Percentiles rank a stretch among this genome's conserved stretches.
Evolutionary conservation across 2,888 invertebrate genomes (phyloP).

Genomic region (Ditylenchus weischeri): DNA sequence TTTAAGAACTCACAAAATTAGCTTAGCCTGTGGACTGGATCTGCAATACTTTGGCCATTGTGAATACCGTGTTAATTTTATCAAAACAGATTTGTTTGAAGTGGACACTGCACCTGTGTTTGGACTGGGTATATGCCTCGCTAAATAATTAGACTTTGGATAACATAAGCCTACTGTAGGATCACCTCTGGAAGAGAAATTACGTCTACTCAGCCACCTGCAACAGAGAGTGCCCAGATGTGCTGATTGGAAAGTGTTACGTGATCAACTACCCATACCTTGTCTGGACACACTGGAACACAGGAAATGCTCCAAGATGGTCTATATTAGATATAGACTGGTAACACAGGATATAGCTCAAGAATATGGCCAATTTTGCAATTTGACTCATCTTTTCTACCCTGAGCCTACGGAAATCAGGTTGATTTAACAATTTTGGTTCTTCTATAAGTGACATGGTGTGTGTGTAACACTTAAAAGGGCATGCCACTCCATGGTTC

Average conservation of each 20-base stretch:
- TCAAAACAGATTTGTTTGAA: conserved; percentile 16
- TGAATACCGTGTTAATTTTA: conserved; percentile 20
- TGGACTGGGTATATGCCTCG: conserved; percentile 20
- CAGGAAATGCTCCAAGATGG: conserved; percentile 1
- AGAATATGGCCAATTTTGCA: neutral
- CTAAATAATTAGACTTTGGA: neutral
- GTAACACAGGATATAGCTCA: conserved; percentile 11
- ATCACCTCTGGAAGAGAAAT: conserved; percentile 26
- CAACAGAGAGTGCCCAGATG: neutral
- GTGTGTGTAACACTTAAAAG: too few relatives aligned
- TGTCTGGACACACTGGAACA: neutral
- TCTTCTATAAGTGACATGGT: too few relatives aligned
- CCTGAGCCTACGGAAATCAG: conserved; percentile 15
- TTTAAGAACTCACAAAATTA: too few relatives aligned
- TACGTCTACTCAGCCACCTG: conserved; percentile 23
- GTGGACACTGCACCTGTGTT: conserved; percentile 21
- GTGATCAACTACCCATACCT: conserved; percentile 8
- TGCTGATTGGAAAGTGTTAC: neutral
- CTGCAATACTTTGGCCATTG: conserved; percentile 19
- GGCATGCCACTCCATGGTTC: too few relatives aligned
- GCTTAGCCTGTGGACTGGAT: conserved; percentile 14
- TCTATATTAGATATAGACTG: conserved; percentile 16
- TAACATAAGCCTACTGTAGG: conserved; percentile 9
- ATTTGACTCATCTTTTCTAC: conserved; percentile 12
- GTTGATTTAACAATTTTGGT: neutral